These are phyloP conservation scores for Tretioscincus oriximinensis DNA, from an alignment of 2,113 vertebrate genomes.

Conservation along the genomic window DNA sequence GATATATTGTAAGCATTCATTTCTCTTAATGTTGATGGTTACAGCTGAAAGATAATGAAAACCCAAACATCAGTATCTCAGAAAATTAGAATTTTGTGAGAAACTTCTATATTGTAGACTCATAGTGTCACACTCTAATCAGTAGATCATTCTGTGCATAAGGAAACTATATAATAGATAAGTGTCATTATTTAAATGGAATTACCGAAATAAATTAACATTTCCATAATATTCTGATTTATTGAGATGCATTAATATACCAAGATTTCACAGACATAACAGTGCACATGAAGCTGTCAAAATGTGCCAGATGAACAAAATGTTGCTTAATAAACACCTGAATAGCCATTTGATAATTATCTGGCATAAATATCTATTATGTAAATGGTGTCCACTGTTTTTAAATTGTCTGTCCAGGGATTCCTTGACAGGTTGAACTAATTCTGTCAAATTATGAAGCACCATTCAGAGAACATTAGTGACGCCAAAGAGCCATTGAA, in stretches of 20 bases:
- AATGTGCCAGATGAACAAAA: slow-evolving; percentile 14
- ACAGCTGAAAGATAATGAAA: too few species aligned
- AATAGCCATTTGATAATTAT: slow-evolving; percentile 9
- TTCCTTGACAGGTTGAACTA: not conserved
- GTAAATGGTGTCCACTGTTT: not conserved
- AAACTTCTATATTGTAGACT: too few species aligned
- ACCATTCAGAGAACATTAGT: not conserved
- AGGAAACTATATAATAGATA: too few species aligned
- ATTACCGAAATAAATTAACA: too few species aligned
- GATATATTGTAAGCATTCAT: too few species aligned
- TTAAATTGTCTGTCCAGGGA: not conserved
- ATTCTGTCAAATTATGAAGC: slow-evolving; percentile 9
- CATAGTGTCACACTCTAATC: too few species aligned
- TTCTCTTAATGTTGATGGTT: too few species aligned
- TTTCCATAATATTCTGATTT: too few species aligned
- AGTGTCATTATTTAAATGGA: too few species aligned
- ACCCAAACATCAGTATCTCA: too few species aligned
- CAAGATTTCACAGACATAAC: not conserved
- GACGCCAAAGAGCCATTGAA: not conserved
- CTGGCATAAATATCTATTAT: not conserved
- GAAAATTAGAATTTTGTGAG: too few species aligned
- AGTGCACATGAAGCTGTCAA: slow-evolving; percentile 13
- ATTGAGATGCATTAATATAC: not conserved
- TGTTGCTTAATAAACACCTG: slow-evolving; percentile 9
- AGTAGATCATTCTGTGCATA: too few species aligned